Evolutionary conservation across 1,140 invertebrate genomes (phyloP).

Genomic region (Drosophila sproati): DNA sequence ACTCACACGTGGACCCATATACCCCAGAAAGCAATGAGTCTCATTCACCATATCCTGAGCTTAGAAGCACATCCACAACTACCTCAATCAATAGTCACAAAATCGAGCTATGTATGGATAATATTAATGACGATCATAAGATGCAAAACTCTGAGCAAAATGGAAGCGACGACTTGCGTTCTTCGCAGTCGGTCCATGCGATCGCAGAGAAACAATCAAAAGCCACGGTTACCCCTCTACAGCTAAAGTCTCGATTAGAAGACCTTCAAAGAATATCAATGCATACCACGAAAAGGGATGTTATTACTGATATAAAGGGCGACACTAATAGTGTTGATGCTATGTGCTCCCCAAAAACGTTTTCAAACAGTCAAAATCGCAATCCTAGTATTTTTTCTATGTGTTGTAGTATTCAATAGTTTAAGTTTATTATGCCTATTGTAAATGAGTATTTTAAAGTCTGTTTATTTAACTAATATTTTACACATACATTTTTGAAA

Average conservation of each 20-base stretch:
- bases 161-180: slow-evolving; percentile 10
- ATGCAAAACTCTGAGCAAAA: neutral
- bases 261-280: slow-evolving; percentile 60
- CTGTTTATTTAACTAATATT: slow-evolving; percentile 28
- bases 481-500: neutral
- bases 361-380: slow-evolving; percentile 46
- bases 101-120: slow-evolving; percentile 13
- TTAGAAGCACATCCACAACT: slow-evolving; percentile 47
- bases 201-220: slow-evolving; percentile 45
- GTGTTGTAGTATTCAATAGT: slow-evolving; percentile 78
- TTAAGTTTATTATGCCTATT: slow-evolving; percentile 45
- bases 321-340: slow-evolving; percentile 66
- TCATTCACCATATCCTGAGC: slow-evolving; percentile 88
- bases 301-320: slow-evolving; percentile 35
- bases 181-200: neutral
- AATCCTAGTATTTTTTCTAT: slow-evolving; percentile 56
- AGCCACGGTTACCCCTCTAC: slow-evolving; percentile 85
- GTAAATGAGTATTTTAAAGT: slow-evolving; percentile 35
- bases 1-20: slow-evolving; percentile 88
- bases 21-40: slow-evolving; percentile 91
- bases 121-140: neutral
- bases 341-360: slow-evolving; percentile 42
- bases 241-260: slow-evolving; percentile 86
- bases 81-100: slow-evolving; percentile 57
- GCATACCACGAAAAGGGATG: slow-evolving; percentile 15